Base-by-base conservation (phyloP, 2,113 vertebrate genomes). In the Pachypanchax playfairii region DNA sequence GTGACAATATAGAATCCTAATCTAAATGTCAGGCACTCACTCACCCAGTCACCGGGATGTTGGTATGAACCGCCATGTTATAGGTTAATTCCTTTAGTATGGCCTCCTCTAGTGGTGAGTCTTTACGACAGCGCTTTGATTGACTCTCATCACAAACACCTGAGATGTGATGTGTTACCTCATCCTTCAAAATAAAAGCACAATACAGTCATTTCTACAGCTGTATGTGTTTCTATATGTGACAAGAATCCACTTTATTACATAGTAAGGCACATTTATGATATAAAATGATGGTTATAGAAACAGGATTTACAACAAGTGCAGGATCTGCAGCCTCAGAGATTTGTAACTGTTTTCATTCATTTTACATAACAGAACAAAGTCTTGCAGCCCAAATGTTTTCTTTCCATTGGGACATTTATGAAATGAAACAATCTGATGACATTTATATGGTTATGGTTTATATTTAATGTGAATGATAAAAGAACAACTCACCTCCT, bases 101-200 rank as follows among this genome's bases (percentile, higher is more conserved):
- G 54, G 77, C 70, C 5, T 68, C 84, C 84, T 87, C 86, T 84
- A 84, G 88, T 84, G 88, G 72, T 5, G 66, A 74, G 14, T 73
- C 51, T 42, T 3, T 73, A 42, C 13, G 66, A 56, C 20, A 2
- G 38, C 74, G 70, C 70, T 85, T 86, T 35, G 36, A 2, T 31
- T 3, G 15, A 1, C 24, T 64, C 69, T 71, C 29, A 44, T 68
- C 25, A 48, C 6, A 55, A 4, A 36, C 33, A 13, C 6, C 18
- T 3, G 14, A 2, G 21, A 10, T 4, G 13, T 13, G 7, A 41
- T 28, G 55, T 0, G 1, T 5, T 1, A 2, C 36, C 4, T 53
- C 26, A 7, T 36, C 11, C 42, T 35, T 73, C 73, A 17, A 74
- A 26, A n/a, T n/a, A 67, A 57, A 77, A 6, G 53, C 3, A 28